These are phyloP conservation scores for Brachylomia viminalis DNA, from an alignment of 2,888 invertebrate species.

Conservation along the genomic window DNA sequence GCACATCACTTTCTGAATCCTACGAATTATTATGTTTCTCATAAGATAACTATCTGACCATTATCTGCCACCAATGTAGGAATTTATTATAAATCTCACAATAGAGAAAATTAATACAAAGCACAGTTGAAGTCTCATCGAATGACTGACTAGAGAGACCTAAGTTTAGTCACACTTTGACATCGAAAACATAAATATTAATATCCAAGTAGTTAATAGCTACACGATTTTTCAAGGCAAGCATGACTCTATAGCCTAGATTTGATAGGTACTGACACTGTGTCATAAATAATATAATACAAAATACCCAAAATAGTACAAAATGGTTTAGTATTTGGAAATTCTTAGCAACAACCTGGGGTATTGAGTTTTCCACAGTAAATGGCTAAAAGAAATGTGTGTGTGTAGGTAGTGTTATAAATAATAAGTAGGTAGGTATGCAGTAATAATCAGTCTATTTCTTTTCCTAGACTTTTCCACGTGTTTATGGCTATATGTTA, in stretches of 20 bases:
- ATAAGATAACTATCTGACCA: constrained; percentile 20
- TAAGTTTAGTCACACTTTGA: constrained; percentile 1
- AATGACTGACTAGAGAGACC: not conserved
- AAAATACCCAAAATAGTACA: no score
- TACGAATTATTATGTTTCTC: constrained; percentile 10
- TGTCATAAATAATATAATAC: not conserved
- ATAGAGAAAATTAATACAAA: constrained; percentile 16
- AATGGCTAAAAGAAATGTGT: not conserved
- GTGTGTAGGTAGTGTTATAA: not conserved
- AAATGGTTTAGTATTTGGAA: not conserved
- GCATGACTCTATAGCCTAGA: constrained; percentile 1
- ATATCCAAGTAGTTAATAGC: not conserved
- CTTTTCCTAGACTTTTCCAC: not conserved
- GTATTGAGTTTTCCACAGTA: not conserved
- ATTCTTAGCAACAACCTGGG: not conserved
- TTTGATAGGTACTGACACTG: constrained; percentile 8
- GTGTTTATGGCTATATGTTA: constrained; percentile 31
- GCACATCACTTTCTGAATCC: constrained; percentile 23
- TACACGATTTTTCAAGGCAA: constrained; percentile 34
- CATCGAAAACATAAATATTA: constrained; percentile 30
- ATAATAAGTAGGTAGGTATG: not conserved
- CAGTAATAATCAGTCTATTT: no score
- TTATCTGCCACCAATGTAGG: constrained; percentile 17
- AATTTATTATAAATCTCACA: constrained; percentile 20
- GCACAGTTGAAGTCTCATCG: constrained; percentile 9